Base-by-base conservation (phyloP, 2,113 vertebrate species). In the Chamaea fasciata region DNA sequence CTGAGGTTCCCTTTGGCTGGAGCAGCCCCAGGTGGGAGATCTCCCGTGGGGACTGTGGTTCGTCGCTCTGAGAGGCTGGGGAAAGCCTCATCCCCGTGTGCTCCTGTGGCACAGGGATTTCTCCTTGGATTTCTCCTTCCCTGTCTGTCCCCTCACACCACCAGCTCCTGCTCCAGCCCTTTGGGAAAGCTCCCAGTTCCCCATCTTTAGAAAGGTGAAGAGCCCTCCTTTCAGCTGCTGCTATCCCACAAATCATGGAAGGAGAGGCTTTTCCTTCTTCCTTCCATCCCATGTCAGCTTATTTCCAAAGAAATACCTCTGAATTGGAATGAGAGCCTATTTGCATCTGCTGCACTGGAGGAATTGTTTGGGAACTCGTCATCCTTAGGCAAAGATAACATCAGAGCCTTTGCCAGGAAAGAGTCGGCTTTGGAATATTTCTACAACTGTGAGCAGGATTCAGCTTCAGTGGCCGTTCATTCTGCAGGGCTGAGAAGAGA, bases 21-120 rank as follows among this genome's bases (percentile, higher is more conserved):
- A 28, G 76, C 82, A 59, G 86, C 60, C 62, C 2, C 3, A 10
- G 50, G 63, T 16, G 8, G 41, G 77, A 49, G 47, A 19, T 13
- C 1, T 59, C 73, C 35, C 28, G 2, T 0, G 4, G 44, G 64
- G 12, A 23, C 18, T 0, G 0, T 11, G 42, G n/a, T 6, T 78
- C 20, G 2, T 52, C 1, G 2, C 50, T 70, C 13, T 6, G 1
- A 2, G 53, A 49, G 42, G 49, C 18, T 77, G 2, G 64, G 26
- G 1, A 22, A 41, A 68, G 17, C 42, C 39, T 50, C 2, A 3
- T 30, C 35, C 6, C 0, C 3, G 8, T 1, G 28, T n/a, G 52
- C 11, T 84, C 44, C 78, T 27, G 1, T 24, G 41, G 62, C 41
- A 46, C 71, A 6, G 44, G 17, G 18, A 13, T 37, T 68, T 52